These are phyloP conservation scores for Psylliodes chrysocephalus DNA, from an alignment of 2,888 invertebrate species.

Conservation along the genomic window DNA sequence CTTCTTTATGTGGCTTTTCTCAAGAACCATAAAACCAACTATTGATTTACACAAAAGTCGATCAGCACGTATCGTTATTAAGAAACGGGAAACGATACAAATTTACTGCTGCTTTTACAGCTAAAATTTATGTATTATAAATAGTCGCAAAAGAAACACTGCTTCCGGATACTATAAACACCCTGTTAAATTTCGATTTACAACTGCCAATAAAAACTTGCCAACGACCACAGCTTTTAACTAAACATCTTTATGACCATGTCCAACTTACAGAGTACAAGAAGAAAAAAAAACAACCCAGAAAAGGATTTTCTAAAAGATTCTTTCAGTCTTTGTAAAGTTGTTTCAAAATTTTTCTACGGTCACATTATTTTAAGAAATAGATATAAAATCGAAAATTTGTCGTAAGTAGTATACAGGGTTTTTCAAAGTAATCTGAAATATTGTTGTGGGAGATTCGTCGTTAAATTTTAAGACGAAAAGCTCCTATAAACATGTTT, in stretches of 20 bases:
- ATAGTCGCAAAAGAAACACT: constrained; percentile 18
- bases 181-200: constrained; percentile 31
- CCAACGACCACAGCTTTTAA: constrained; percentile 27
- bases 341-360: too few species aligned
- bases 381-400: too few species aligned
- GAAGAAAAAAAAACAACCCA: too few species aligned
- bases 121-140: constrained; percentile 31
- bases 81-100: constrained; percentile 4
- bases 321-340: too few species aligned
- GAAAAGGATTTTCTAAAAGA: too few species aligned
- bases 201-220: constrained; percentile 33
- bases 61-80: not conserved
- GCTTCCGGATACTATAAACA: constrained; percentile 35
- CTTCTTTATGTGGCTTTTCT: not conserved
- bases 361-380: too few species aligned
- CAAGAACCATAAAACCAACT: not conserved
- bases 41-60: not conserved
- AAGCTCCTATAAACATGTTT: too few species aligned
- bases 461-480: too few species aligned
- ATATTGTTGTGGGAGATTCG: too few species aligned
- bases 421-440: too few species aligned
- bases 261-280: not conserved
- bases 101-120: constrained; percentile 26
- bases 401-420: too few species aligned
- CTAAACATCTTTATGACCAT: constrained; percentile 25